A percentile compares a stretch with the other conserved stretches of the same genome.
These are phyloP conservation scores for Eilema griseolum DNA, from an alignment of 2,888 invertebrate species.

Conservation along the genomic window DNA sequence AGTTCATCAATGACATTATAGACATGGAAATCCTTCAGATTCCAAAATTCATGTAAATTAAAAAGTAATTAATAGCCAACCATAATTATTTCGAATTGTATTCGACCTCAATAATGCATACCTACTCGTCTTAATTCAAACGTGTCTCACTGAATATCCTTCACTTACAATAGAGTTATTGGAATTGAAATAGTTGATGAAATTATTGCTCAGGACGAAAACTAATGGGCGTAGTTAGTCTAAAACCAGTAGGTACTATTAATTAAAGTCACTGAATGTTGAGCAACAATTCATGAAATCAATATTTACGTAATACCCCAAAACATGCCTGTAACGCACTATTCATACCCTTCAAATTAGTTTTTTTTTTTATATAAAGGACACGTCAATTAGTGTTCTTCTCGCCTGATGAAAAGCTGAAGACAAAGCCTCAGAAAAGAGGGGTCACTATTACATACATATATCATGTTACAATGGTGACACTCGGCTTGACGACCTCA, in stretches of 20 bases:
- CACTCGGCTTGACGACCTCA: too few species aligned
- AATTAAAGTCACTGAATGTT: slow-evolving; percentile 32
- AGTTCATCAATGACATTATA: too few species aligned
- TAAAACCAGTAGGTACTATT: slow-evolving; percentile 43
- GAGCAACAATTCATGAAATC: slow-evolving; percentile 26
- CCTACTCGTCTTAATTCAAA: slow-evolving; percentile 29
- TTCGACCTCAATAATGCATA: slow-evolving; percentile 8
- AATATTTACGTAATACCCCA: not conserved
- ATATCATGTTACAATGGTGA: too few species aligned
- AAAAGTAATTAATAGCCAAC: not conserved
- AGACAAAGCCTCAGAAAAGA: too few species aligned
- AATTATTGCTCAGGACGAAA: slow-evolving; percentile 51
- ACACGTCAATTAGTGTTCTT: too few species aligned
- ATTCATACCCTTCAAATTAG: too few species aligned
- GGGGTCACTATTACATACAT: too few species aligned
- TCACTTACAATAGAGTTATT: slow-evolving; percentile 50
- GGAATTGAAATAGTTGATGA: slow-evolving; percentile 52
- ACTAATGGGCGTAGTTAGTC: slow-evolving; percentile 48
- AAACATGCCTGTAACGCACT: too few species aligned
- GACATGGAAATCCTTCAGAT: not conserved
- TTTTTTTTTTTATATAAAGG: too few species aligned
- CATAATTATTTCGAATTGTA: not conserved
- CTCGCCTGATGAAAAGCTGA: too few species aligned
- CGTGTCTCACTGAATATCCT: slow-evolving; percentile 39
- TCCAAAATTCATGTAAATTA: not conserved